Evolutionary conservation across 1,140 invertebrate species (phyloP).

Genomic region (Zaprionus gabonicus): DNA sequence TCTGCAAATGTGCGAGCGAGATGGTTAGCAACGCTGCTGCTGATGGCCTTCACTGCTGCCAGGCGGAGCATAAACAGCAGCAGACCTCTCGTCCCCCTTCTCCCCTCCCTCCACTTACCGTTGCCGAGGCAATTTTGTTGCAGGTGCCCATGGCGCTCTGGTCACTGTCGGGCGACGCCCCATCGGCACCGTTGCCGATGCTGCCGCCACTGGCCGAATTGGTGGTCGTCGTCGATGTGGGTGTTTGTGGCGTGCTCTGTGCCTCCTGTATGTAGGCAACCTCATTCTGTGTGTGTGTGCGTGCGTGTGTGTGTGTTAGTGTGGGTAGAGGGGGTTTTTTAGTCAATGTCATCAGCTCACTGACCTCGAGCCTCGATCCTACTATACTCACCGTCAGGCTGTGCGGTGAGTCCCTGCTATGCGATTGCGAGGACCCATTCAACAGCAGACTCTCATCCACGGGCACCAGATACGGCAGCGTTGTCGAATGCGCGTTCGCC

Average conservation of each 20-base stretch:
- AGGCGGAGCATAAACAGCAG: slow-evolving; percentile 11
- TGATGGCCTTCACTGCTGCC: neutral
- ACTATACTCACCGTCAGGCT: slow-evolving; percentile 86
- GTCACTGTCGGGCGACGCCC: slow-evolving; percentile 85
- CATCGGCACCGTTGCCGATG: slow-evolving; percentile 84
- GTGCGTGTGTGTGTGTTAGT: too few relatives aligned
- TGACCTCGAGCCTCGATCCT: slow-evolving; percentile 37
- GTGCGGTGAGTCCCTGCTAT: slow-evolving; percentile 90
- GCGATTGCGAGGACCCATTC: slow-evolving; percentile 86
- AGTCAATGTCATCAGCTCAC: slow-evolving; percentile 58
- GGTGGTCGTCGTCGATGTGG: slow-evolving; percentile 86
- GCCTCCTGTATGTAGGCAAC: slow-evolving; percentile 84
- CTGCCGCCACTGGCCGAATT: slow-evolving; percentile 84
- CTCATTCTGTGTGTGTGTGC: slow-evolving; percentile 73
- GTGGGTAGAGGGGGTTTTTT: neutral
- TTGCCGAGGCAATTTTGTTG: slow-evolving; percentile 94
- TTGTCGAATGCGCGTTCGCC: slow-evolving; percentile 86
- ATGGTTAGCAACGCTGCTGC: slow-evolving; percentile 40
- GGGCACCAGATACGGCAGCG: slow-evolving; percentile 87
- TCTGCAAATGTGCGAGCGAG: slow-evolving; percentile 86
- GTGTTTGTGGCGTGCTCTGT: slow-evolving; percentile 88
- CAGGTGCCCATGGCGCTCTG: slow-evolving; percentile 90
- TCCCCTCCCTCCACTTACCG: slow-evolving; percentile 88
- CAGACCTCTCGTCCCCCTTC: neutral
- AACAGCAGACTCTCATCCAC: slow-evolving; percentile 87